Evolutionary conservation across 2,797 vertebrate genomes (phyloP).

Genomic region (Bradypus variegatus): DNA sequence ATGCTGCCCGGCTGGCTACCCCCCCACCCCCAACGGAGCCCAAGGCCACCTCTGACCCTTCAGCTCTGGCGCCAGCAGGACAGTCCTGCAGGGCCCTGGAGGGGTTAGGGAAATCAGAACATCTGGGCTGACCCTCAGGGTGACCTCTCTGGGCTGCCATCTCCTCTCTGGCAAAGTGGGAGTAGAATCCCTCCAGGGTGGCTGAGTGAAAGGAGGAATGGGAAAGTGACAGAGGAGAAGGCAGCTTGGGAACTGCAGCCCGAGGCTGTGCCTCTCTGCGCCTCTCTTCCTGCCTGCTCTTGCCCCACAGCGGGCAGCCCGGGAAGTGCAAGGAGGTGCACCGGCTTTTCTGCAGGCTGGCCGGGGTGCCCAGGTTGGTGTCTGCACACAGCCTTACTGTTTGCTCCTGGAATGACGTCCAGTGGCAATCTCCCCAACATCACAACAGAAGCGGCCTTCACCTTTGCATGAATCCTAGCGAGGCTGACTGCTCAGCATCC

Average conservation of each 20-base stretch:
- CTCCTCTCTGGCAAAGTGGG: not conserved
- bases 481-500: not conserved
- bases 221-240: not conserved
- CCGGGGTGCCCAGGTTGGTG: fast-evolving
- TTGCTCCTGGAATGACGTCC: not conserved
- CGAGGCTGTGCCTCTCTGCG: not conserved
- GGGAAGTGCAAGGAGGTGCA: not conserved
- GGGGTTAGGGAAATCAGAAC: not conserved
- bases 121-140: not conserved
- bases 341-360: fast-evolving
- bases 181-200: slow-evolving; percentile 16
- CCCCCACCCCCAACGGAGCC: not conserved
- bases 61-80: not conserved
- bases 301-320: not conserved
- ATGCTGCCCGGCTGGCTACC: slow-evolving; percentile 46
- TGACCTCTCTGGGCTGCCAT: not conserved
- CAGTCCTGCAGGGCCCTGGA: not conserved
- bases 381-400: not conserved
- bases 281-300: not conserved
- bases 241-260: not conserved
- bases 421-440: not conserved
- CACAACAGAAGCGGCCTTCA: not conserved
- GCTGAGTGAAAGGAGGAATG: slow-evolving; percentile 19
- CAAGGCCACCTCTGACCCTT: slow-evolving; percentile 43
- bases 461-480: not conserved